Conservation (phyloP, 2,797 vertebrate genomes). For the Harpagifer antarcticus region DNA sequence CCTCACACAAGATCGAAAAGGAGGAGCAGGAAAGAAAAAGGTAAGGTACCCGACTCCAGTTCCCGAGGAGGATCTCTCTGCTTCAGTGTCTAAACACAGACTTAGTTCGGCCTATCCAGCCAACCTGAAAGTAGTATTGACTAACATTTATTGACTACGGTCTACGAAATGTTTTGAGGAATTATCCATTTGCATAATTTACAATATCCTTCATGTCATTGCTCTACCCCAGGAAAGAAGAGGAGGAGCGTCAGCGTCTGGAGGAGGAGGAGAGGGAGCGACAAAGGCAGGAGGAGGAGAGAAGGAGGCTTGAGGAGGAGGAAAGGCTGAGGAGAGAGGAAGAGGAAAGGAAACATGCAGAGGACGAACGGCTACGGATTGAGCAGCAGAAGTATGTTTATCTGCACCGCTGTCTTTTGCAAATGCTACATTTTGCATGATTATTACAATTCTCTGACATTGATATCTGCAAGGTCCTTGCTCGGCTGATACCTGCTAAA, state of each 20-base stretch:
- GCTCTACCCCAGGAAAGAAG: conserved; percentile 84
- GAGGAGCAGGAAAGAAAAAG: conserved; percentile 97
- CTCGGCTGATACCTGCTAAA: background rate
- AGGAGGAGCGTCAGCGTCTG: conserved; percentile 90
- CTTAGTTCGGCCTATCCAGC: conserved; percentile 2
- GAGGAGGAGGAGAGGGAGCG: conserved; percentile 93
- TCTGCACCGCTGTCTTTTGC: conserved; percentile 7
- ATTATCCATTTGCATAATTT: background rate
- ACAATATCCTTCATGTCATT: background rate
- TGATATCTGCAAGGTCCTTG: background rate
- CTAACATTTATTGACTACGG: background rate
- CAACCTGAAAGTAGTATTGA: background rate
- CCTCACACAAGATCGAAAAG: conserved; percentile 97
- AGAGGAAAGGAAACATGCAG: conserved; percentile 90
- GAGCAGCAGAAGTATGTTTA: conserved; percentile 95
- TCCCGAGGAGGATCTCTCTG: background rate
- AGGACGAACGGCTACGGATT: conserved; percentile 93
- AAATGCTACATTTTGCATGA: background rate
- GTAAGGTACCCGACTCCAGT: conserved; percentile 72
- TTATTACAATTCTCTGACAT: background rate
- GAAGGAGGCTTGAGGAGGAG: conserved; percentile 89
- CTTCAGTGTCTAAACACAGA: conserved; percentile 19
- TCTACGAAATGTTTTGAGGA: background rate
- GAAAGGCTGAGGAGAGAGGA: conserved; percentile 92
- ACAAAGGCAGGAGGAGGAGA: conserved; percentile 91